A percentile compares a stretch with the other conserved stretches of the same genome.
phyloP scores from a whole-genome alignment of 2,113 vertebrate genomes.

The Nothocercus julius region DNA sequence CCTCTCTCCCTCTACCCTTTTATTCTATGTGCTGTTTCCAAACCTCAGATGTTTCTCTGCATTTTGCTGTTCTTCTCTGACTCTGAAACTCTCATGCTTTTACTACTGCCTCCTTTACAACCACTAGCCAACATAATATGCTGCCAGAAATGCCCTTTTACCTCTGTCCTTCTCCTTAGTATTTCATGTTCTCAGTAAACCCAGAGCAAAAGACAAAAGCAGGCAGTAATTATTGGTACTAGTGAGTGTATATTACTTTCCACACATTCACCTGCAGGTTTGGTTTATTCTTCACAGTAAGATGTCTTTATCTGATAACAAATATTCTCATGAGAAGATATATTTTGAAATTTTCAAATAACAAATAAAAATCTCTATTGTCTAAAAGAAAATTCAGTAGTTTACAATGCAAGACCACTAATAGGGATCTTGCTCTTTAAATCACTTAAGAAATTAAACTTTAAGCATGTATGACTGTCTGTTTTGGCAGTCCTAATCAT shows the following conservation, averaged over 20 bases:
- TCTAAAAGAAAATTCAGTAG: not conserved
- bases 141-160: not conserved
- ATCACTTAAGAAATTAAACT: not conserved
- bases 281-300: not conserved
- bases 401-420: not conserved
- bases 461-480: not conserved
- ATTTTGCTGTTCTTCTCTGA: accelerated
- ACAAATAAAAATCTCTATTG: not conserved
- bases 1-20: not conserved
- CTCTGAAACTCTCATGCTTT: not conserved
- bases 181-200: not conserved
- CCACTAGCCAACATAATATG: not conserved
- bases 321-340: not conserved
- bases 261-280: accelerated
- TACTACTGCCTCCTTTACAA: accelerated
- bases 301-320: not conserved
- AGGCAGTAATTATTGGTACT: not conserved
- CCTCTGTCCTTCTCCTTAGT: not conserved
- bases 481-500: not conserved
- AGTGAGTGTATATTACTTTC: too few species aligned
- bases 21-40: not conserved
- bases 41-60: too few species aligned
- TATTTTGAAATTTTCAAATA: not conserved
- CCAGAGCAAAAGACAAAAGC: not conserved
- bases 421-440: not conserved